Evolutionary conservation across 2,888 invertebrate species (phyloP).

Genomic region (Salpingus planirostris): DNA sequence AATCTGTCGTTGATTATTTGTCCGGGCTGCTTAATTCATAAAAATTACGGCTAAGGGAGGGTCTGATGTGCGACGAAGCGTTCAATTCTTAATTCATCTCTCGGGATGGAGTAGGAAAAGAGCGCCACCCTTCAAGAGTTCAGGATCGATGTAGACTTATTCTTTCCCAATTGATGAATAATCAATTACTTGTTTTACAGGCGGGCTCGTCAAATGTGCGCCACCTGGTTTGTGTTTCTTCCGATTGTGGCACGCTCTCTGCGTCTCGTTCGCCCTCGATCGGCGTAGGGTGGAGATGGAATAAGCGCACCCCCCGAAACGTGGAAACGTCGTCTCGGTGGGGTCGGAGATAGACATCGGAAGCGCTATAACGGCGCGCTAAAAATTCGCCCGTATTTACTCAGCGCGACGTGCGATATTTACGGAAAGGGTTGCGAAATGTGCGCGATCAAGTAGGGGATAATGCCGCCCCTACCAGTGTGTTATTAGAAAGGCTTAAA

Average conservation of each 20-base stretch:
- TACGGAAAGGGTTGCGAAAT: constrained; percentile 11
- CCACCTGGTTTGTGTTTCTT: constrained; percentile 40
- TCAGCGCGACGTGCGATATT: constrained; percentile 8
- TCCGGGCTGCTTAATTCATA: constrained; percentile 25
- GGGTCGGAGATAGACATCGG: constrained; percentile 7
- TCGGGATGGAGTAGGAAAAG: constrained; percentile 24
- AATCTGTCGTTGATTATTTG: constrained; percentile 18
- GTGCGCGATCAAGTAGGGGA: constrained; percentile 7
- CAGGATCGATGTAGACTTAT: constrained; percentile 30
- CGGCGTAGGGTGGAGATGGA: constrained; percentile 10
- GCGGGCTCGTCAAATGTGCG: constrained; percentile 36
- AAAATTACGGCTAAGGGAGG: constrained; percentile 27
- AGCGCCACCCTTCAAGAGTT: constrained; percentile 9
- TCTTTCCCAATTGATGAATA: constrained; percentile 42
- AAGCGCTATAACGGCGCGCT: constrained; percentile 6
- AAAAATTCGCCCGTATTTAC: constrained; percentile 10
- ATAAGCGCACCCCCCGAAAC: constrained; percentile 7
- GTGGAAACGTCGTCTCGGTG: constrained; percentile 14
- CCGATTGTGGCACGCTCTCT: constrained; percentile 33
- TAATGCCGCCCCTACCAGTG: too few species aligned
- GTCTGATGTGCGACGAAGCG: constrained; percentile 39
- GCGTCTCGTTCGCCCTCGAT: constrained; percentile 33
- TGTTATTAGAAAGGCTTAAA: constrained; percentile 12
- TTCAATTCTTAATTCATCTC: constrained; percentile 41
- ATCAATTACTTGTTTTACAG: constrained; percentile 44